Conservation (phyloP, 2,113 vertebrate genomes). For the Enhydra lutris region DNA sequence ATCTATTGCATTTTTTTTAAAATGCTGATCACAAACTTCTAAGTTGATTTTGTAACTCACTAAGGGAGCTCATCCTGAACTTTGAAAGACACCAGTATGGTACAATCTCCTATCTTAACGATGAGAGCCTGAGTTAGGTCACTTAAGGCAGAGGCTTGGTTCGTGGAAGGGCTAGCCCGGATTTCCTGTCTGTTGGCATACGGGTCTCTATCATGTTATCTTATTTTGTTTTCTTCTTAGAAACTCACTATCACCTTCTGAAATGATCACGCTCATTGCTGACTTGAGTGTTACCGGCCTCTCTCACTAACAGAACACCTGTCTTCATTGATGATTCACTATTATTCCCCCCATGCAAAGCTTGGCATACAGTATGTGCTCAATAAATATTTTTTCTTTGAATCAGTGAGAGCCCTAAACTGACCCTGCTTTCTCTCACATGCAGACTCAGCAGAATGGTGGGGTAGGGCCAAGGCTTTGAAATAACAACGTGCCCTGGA, state of each 20-base stretch:
- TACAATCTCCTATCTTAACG: not conserved
- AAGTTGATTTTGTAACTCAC: not conserved
- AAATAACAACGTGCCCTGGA: not conserved
- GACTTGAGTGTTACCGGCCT: not conserved
- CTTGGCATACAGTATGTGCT: not conserved
- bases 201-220: not conserved
- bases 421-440: not conserved
- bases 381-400: constrained; percentile 23
- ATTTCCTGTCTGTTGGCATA: not conserved
- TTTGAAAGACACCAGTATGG: not conserved
- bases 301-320: not conserved
- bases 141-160: not conserved
- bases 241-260: not conserved
- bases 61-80: not conserved
- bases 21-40: not conserved
- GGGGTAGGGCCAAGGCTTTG: not conserved
- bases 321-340: not conserved
- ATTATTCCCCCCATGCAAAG: not conserved
- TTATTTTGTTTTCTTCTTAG: constrained; percentile 23
- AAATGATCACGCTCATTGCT: not conserved
- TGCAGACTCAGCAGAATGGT: not conserved
- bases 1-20: not conserved
- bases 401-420: not conserved
- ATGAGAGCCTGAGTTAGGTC: not conserved
- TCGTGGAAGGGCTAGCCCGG: not conserved